A percentile compares a stretch with the other conserved stretches of the same genome.
phyloP scores from a whole-genome alignment of 1,140 invertebrate genomes.

The Eriosoma lanigerum region DNA sequence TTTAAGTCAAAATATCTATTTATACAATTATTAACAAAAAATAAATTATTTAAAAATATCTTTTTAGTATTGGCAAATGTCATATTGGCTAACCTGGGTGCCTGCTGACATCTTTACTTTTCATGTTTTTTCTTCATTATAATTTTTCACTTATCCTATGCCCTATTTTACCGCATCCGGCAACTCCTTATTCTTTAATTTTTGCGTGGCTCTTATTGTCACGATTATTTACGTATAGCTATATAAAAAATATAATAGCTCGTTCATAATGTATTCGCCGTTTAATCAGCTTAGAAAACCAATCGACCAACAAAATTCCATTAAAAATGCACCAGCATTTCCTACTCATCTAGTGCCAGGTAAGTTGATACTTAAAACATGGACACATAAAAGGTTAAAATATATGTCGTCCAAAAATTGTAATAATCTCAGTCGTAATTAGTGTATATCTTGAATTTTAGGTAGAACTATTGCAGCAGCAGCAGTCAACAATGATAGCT shows the following conservation, averaged over 20 bases:
- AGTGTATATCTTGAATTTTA: conserved; percentile 6
- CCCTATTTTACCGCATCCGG: neutral
- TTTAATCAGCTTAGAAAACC: conserved; percentile 27
- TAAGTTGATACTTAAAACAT: neutral
- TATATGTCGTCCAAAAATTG: no score
- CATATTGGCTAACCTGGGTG: neutral
- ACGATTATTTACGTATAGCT: neutral
- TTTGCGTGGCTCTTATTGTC: neutral
- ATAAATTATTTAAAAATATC: no score
- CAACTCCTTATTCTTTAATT: neutral
- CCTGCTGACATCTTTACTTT: conserved; percentile 18
- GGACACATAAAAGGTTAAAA: no score
- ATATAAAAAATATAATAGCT: neutral
- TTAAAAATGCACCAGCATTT: neutral
- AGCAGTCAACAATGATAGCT: conserved; percentile 60
- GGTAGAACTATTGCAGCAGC: conserved; percentile 61
- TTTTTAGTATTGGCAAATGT: no score
- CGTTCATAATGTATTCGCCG: conserved; percentile 12
- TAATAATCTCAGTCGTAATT: no score
- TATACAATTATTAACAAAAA: no score
- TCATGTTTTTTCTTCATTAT: neutral
- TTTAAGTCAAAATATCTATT: no score
- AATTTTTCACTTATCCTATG: neutral
- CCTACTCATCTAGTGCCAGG: conserved; percentile 34
- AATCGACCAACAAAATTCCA: neutral